Evolutionary conservation across 2,113 vertebrate species (phyloP).

Genomic region (Cheilinus undulatus): DNA sequence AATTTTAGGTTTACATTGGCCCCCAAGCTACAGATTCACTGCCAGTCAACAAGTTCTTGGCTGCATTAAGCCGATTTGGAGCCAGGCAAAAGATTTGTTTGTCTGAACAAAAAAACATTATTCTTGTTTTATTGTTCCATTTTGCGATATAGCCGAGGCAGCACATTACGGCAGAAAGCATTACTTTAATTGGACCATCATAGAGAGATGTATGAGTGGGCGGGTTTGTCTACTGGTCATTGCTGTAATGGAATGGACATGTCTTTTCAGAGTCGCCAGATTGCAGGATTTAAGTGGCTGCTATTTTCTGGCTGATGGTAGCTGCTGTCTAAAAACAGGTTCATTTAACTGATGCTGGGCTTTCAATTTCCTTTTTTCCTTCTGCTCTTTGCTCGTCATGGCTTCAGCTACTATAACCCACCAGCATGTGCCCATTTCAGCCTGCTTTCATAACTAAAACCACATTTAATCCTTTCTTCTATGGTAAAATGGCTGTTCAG

Average conservation of each 20-base stretch:
- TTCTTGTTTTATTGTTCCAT: slow-evolving; percentile 61
- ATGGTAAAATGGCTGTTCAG: no score
- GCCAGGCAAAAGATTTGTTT: slow-evolving; percentile 65
- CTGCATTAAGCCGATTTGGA: neutral
- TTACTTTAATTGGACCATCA: slow-evolving; percentile 62
- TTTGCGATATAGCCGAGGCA: slow-evolving; percentile 36
- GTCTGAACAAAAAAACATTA: slow-evolving; percentile 30
- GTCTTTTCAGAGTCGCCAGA: slow-evolving; percentile 48
- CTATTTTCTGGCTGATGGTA: slow-evolving; percentile 35
- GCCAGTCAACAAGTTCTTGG: slow-evolving; percentile 46
- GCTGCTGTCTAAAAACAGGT: slow-evolving; percentile 25
- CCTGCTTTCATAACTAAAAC: neutral
- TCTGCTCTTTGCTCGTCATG: neutral
- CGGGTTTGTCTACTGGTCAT: slow-evolving; percentile 26
- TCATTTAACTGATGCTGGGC: slow-evolving; percentile 53
- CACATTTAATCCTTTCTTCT: neutral
- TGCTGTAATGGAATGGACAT: slow-evolving; percentile 52
- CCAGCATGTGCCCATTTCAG: neutral
- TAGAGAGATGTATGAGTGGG: slow-evolving; percentile 54
- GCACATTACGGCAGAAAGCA: slow-evolving; percentile 38
- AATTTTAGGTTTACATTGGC: slow-evolving; percentile 27
- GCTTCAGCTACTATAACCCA: neutral
- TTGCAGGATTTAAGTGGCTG: slow-evolving; percentile 46
- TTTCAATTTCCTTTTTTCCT: slow-evolving; percentile 24
- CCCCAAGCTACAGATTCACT: slow-evolving; percentile 20